Evolutionary conservation across 2,888 invertebrate species (phyloP).

Genomic region (Minunthozetes semirufus): DNA sequence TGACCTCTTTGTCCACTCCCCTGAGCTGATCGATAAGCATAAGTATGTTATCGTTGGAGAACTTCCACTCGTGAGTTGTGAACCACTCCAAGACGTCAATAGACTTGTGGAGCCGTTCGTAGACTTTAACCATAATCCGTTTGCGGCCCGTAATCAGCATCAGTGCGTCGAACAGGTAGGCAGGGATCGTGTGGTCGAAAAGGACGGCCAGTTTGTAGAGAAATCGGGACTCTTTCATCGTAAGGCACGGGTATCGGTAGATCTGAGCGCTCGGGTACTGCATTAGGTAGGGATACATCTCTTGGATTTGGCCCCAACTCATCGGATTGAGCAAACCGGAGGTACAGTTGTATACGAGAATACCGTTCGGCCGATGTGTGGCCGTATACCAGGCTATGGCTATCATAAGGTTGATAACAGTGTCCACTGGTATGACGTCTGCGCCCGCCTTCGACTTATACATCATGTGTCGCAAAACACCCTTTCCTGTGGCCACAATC

Average conservation of each 20-base stretch:
- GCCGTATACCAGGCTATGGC: slow-evolving; percentile 49
- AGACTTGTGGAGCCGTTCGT: slow-evolving; percentile 70
- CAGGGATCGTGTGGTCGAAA: slow-evolving; percentile 74
- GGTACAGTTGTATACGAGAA: slow-evolving; percentile 82
- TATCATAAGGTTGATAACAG: slow-evolving; percentile 46
- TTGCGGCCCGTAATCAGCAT: slow-evolving; percentile 67
- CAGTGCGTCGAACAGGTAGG: slow-evolving; percentile 68
- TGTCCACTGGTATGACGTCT: slow-evolving; percentile 51
- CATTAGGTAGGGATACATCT: slow-evolving; percentile 65
- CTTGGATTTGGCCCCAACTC: slow-evolving; percentile 72
- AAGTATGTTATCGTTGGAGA: slow-evolving; percentile 59
- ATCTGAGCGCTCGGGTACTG: slow-evolving; percentile 75
- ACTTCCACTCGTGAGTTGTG: slow-evolving; percentile 75
- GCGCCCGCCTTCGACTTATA: slow-evolving; percentile 48
- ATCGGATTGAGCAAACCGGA: slow-evolving; percentile 79
- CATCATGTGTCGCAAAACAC: slow-evolving; percentile 49
- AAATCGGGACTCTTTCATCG: slow-evolving; percentile 53
- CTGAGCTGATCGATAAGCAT: slow-evolving; percentile 56
- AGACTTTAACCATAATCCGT: too few relatives aligned
- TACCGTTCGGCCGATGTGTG: slow-evolving; percentile 44
- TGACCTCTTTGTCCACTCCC: slow-evolving; percentile 51
- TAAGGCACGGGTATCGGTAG: slow-evolving; percentile 62
- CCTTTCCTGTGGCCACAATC: slow-evolving; percentile 50
- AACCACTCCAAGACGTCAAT: slow-evolving; percentile 75
- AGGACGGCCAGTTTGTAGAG: slow-evolving; percentile 68